Evolutionary conservation across 2,797 vertebrate species (phyloP).

Genomic region (Heliangelus exortis): DNA sequence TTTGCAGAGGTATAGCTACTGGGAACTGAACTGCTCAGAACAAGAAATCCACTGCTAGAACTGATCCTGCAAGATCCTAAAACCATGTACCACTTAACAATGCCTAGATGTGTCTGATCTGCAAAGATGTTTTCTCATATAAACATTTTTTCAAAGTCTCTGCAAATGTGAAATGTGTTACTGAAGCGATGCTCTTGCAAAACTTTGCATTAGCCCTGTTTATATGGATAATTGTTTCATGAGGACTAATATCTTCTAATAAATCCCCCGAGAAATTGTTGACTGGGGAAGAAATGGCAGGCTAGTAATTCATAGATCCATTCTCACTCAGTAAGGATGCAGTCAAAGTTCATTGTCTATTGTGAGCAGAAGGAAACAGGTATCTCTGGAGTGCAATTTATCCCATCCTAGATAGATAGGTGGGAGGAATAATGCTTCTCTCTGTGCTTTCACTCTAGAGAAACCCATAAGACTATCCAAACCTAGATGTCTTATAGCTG

Average conservation of each 20-base stretch:
- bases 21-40: background rate
- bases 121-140: background rate
- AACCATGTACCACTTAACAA: background rate
- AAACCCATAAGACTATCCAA: background rate
- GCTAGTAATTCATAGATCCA: background rate
- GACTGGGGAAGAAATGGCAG: background rate
- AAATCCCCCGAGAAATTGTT: background rate
- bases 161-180: background rate
- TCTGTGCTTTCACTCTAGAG: background rate
- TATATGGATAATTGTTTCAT: background rate
- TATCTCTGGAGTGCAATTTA: background rate
- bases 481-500: background rate
- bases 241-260: background rate
- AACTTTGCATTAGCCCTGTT: background rate
- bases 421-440: background rate
- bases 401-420: background rate
- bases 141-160: background rate
- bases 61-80: background rate
- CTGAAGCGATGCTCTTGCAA: background rate
- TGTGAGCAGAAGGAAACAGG: background rate
- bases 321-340: background rate
- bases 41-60: background rate
- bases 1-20: background rate
- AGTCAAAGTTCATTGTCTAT: background rate
- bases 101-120: background rate